Base-by-base conservation (phyloP, 2,888 invertebrate species). In the Eledona agricola region DNA sequence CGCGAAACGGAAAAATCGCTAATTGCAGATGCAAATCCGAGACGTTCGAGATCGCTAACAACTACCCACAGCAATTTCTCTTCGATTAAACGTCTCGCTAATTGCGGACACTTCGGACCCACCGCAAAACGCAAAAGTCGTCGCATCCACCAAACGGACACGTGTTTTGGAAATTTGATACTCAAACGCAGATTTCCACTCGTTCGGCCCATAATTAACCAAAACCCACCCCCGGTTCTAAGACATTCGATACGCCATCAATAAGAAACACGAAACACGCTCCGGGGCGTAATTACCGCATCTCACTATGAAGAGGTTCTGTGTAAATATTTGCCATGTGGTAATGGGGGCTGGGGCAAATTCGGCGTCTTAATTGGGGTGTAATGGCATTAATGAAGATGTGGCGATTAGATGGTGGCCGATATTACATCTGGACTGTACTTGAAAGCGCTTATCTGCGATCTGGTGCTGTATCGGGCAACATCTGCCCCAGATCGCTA, bases 311-410 rank as follows among this genome's bases (percentile, higher is more conserved):
- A 57, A 32, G 46, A 26, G 20, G 46, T 35, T 38, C 19, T 22
- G 9, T 19, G 70, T 66, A 71, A 73, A 69, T 69, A 70, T 67
- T 71, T 69, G 63, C 63, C 69, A 69, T 67, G 63, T 69, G 67
- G 69, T 67, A 69, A 66, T 67, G 34, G 7, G 12, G 49, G 16
- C 10, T 15, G 29, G 31, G 43, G 45, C 10, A 16, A 26, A 1
- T 22, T 37, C 23, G 37, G 13, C 22, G 6, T 9, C 6, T 19
- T 34, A 34, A 34, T 34, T 34, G 34, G 17, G 11, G 3, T 12
- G 5, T 16, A 37, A 37, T 37, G 10, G 29, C 2, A 31, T 46
- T 52, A 45, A 52, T 52, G 45, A 52, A 52, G 51, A 51, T 51
- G 12, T 17, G 3, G n/a, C 9, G 51, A 51, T 51, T 51, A 51